Evolutionary conservation across 2,888 invertebrate genomes (phyloP).

Genomic region (Sycophila texana): DNA sequence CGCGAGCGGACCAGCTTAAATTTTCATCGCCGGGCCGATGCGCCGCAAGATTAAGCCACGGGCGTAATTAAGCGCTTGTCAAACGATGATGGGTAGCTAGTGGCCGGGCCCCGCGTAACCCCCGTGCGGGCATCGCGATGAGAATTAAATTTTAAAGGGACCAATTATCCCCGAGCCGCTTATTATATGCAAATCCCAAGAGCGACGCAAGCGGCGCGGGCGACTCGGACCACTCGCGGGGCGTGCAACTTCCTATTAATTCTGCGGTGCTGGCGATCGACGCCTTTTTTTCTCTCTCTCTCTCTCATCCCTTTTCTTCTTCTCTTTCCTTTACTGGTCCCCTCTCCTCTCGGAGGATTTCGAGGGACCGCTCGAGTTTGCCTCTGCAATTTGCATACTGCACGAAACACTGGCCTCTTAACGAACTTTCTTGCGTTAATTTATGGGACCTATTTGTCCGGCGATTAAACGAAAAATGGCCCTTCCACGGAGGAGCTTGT

Average conservation of each 20-base stretch:
- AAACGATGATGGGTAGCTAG: constrained; percentile 50
- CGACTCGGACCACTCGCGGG: constrained; percentile 33
- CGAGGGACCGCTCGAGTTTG: neutral
- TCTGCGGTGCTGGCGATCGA: neutral
- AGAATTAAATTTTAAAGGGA: constrained; percentile 54
- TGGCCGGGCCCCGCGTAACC: neutral
- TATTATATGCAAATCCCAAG: constrained; percentile 54
- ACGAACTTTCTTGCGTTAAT: constrained; percentile 52
- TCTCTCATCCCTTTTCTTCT: neutral
- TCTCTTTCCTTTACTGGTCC: neutral
- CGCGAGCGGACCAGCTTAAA: constrained; percentile 33
- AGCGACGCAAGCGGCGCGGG: constrained; percentile 16
- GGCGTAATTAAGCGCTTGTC: constrained; percentile 55
- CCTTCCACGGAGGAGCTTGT: neutral
- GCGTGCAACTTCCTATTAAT: constrained; percentile 42
- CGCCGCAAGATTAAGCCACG: constrained; percentile 44
- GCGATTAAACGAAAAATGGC: constrained; percentile 38
- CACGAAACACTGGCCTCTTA: constrained; percentile 12
- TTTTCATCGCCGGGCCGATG: constrained; percentile 43
- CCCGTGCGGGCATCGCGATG: constrained; percentile 26
- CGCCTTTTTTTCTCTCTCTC: constrained; percentile 5
- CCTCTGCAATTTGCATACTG: constrained; percentile 24
- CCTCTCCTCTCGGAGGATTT: neutral
- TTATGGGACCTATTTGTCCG: constrained; percentile 46
- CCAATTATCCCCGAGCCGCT: constrained; percentile 53